Evolutionary conservation across 1,140 invertebrate species (phyloP), one percentile per base, ranked within the genome.

Genomic region (Phortica variegata): DNA sequence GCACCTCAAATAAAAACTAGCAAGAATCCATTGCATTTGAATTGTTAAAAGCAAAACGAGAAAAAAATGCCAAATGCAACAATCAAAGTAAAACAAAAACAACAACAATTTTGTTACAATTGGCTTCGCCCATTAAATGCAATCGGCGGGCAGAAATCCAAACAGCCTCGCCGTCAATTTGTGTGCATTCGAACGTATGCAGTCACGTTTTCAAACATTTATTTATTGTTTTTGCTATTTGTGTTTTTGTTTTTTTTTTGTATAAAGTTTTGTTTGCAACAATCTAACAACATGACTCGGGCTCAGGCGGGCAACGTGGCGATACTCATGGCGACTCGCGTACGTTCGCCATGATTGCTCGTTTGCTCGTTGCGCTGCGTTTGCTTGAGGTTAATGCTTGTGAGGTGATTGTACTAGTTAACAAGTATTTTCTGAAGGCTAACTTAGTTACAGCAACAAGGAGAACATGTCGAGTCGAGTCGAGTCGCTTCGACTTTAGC

Each of bases 391-490:
- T 32, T 33, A 19, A 21, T 20, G n/a, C 17, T 41, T 16, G 32
- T 33, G 56, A 65, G 65, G 65, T 70, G 65, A 70, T 70, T 70
- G 65, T 69, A 60, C 60, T 41, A 48, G 54, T 59, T 66, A 68
- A 66, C 63, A 66, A 66, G 62, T 65, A 61, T 56, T 65, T 65
- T 61, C 58, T 65, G 60, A 69, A 69, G 65, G 65, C 61, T 65
- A 26, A 26, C 23, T 26, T 26, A 26, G 23, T 26, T 26, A 58
- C 42, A 45, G 47, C 58, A 68, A 38, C 36, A 38, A 16, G 16
- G 12, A 38, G 36, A 38, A 38, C 36, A 17, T 38, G 36, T 38
- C 10, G 23, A 10, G 5, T 5, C 23, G 10, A 26, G 10, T 26
- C 10, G 23, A 26, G 23, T 26, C 10, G 23, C 23, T n/a, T n/a